Percentiles rank a stretch among this genome's conserved stretches.
These are phyloP conservation scores for Ambastaia sidthimunki DNA, from an alignment of 2,797 vertebrate genomes.

Conservation along the genomic window DNA sequence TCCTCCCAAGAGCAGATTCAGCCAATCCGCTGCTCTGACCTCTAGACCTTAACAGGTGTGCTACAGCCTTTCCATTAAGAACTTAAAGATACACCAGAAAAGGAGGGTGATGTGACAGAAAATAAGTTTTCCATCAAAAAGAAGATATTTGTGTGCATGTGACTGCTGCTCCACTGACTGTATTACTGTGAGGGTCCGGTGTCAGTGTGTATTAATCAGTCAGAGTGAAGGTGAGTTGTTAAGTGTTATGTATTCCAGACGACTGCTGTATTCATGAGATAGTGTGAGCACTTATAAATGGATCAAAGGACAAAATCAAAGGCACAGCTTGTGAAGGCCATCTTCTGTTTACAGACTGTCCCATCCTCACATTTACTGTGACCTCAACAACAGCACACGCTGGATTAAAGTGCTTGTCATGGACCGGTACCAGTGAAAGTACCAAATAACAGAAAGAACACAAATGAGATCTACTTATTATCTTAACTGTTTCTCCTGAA, in stretches of 20 bases:
- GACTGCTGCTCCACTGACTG: not conserved
- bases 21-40: not conserved
- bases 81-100: too few relatives aligned
- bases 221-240: slow-evolving; percentile 43
- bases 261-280: slow-evolving; percentile 50
- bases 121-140: not conserved
- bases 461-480: not conserved
- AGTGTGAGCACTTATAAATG: slow-evolving; percentile 45
- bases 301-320: slow-evolving; percentile 60
- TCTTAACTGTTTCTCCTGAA: not conserved
- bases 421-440: not conserved
- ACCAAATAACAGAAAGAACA: not conserved
- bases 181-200: not conserved
- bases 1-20: not conserved
- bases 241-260: slow-evolving; percentile 63
- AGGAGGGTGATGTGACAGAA: too few relatives aligned
- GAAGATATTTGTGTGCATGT: not conserved
- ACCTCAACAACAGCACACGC: slow-evolving; percentile 15
- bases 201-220: slow-evolving; percentile 42
- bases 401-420: slow-evolving; percentile 35
- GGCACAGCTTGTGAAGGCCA: slow-evolving; percentile 23
- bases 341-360: slow-evolving; percentile 40
- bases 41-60: not conserved
- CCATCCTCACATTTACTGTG: slow-evolving; percentile 34
- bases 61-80: too few relatives aligned